Evolutionary conservation across 2,797 vertebrate species (phyloP), one percentile per base, ranked within the genome.

Genomic region (Geotrypetes seraphini): DNA sequence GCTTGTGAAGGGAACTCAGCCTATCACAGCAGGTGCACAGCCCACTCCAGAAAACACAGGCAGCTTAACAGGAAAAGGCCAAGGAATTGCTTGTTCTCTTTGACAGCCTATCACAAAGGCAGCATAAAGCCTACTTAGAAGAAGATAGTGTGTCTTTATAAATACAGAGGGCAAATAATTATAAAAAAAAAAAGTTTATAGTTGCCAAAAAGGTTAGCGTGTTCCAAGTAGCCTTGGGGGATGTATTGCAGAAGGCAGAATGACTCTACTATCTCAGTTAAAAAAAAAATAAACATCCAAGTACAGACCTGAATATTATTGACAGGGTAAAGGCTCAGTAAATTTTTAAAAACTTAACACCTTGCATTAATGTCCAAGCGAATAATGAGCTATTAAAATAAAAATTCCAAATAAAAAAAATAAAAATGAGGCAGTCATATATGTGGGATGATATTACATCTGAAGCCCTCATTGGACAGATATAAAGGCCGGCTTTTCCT

Each of bases 1-100:
- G 62, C 57, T 45, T 55, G 39, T 67, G 59, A 74, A 70, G 62
- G 55, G 60, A 60, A 33, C 28, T 37, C 39, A 63, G 47, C 60
- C 65, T 66, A 75, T 70, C 68, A 47, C 71, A 79, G 77, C 76
- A 83, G 76, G 72, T 72, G 66, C 68, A 69, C 59, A 16, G 29
- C 65, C 66, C 47, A 47, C 57, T 75, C 58, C 78, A 59, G 75
- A 60, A 71, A 71, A 26, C 57, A 76, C 58, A 49, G 45, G 65
- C 69, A 47, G 36, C 48, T 48, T 45, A 50, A 43, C 35, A 21
- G 31, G 70, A 71, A 80, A 76, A 72, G 55, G 44, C 71, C 62
- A 65, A 70, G 70, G 71, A 79, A 73, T 61, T 50, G 53, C 49
- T 73, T 72, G 63, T 71, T 73, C 69, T 57, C 64, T 73, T 79